Evolutionary conservation across 2,797 vertebrate species (phyloP).

Genomic region (Spinus olivaceus): DNA sequence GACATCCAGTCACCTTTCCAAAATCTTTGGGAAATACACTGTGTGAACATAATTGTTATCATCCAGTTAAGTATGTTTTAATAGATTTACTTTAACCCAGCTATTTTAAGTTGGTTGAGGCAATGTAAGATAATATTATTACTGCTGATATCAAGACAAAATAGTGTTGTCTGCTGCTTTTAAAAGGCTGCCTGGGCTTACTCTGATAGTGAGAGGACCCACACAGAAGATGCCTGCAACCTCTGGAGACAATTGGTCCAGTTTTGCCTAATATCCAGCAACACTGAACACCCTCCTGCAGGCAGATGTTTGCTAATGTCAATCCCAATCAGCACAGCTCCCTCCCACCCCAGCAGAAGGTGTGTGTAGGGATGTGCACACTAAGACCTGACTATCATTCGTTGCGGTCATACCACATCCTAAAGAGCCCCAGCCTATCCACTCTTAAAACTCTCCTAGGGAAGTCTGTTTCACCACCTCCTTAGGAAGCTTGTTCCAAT

Average conservation of each 20-base stretch:
- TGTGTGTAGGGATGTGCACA: too few relatives aligned
- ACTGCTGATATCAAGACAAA: background rate
- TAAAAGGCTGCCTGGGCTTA: background rate
- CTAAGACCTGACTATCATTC: fast-evolving
- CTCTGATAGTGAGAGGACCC: background rate
- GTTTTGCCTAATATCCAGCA: background rate
- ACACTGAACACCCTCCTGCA: background rate
- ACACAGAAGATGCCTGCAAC: fast-evolving
- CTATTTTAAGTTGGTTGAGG: background rate
- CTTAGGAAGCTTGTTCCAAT: background rate
- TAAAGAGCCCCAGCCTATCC: too few relatives aligned
- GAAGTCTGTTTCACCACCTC: background rate
- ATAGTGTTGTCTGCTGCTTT: background rate
- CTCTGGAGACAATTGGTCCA: too few relatives aligned
- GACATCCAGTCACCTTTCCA: background rate
- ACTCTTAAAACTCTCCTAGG: background rate
- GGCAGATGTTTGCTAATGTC: background rate
- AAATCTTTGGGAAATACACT: background rate
- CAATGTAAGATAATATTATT: background rate
- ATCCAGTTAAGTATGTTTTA: background rate
- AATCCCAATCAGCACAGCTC: background rate
- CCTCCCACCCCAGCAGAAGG: background rate
- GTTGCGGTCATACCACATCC: fast-evolving
- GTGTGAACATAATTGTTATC: background rate
- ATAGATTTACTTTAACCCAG: background rate